Evolutionary conservation across 2,797 vertebrate genomes (phyloP), one percentile per base, ranked within the genome.

Genomic region (Picus viridis): DNA sequence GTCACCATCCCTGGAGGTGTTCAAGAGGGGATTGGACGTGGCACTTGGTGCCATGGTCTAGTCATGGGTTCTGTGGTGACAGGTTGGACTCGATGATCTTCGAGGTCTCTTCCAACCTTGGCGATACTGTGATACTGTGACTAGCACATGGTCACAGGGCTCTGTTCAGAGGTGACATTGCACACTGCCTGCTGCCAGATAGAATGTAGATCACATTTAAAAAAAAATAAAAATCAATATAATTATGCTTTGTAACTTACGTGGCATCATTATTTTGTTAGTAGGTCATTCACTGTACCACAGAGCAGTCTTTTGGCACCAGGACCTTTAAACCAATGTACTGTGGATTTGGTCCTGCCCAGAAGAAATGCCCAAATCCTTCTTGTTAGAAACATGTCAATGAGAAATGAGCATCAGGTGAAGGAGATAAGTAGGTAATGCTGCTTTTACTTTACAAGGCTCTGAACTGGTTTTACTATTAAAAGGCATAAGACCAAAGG

Each of bases 231-330:
- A 90, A 83, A 65, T 89, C 79, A 51, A 76, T 94, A n/a, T 79
- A 78, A 83, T 88, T 90, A 67, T 76, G n/a, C 79, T 89, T 92
- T 91, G 34, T 89, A 81, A 79, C 43, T 83, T 90, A 78, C 5
- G 51, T 39, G 51, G 57, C 63, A 73, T 89, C 34, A 68, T 92
- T 87, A 85, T 94, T 93, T 94, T 67, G 73, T 89, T 36, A 93
- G 53, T 53, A 71, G 24, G 19, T 75, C 85, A 63, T 85, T 86
- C 18, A 6, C 26, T 92, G 69, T 83, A 68, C n/a, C 26, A 65
- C 30, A 34, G n/a, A 51, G 27, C 62, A 72, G 49, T 43, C 65
- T 80, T 84, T 83, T 89, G 70, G 59, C 86, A 89, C 22, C 4
- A 54, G 36, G 16, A 67, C 27, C 32, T 90, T 90, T 87, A 80